Evolutionary conservation across 2,888 invertebrate genomes (phyloP).

Genomic region (Synergus gifuensis): DNA sequence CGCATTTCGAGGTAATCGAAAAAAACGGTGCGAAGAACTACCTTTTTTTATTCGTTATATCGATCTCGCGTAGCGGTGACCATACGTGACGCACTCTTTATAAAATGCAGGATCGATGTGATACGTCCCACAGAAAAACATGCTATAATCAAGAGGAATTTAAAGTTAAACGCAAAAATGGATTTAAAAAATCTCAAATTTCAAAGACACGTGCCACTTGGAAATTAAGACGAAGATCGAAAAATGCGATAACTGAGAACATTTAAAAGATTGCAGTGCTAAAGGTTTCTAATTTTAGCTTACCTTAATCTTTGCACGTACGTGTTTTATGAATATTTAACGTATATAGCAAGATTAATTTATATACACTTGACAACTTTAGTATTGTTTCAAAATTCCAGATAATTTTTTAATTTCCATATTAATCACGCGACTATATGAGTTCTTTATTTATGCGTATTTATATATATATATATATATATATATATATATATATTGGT

Average conservation of each 20-base stretch:
- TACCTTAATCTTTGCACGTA: slow-evolving; percentile 8
- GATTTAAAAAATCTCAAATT: not conserved
- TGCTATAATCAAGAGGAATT: not conserved
- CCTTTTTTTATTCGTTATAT: not conserved
- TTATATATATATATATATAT: too few relatives aligned
- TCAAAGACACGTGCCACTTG: not conserved
- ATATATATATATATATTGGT: not conserved
- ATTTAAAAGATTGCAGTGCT: slow-evolving; percentile 16
- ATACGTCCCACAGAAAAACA: not conserved
- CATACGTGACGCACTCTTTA: not conserved
- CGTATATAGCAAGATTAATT: not conserved
- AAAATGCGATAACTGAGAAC: not conserved
- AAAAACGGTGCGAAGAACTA: slow-evolving; percentile 1
- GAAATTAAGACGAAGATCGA: not conserved
- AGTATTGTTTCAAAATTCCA: not conserved
- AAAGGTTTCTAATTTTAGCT: not conserved
- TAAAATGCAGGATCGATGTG: not conserved
- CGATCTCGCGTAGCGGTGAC: not conserved
- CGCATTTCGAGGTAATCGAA: slow-evolving; percentile 6
- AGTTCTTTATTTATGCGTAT: too few relatives aligned
- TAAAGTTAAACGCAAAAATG: not conserved
- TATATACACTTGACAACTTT: not conserved
- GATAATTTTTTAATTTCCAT: slow-evolving; percentile 23
- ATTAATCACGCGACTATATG: not conserved
- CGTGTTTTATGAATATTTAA: slow-evolving; percentile 28